A percentile compares a stretch with the other conserved stretches of the same genome.
phyloP scores from a whole-genome alignment of 2,888 invertebrate genomes.

The Andrena dorsata region DNA sequence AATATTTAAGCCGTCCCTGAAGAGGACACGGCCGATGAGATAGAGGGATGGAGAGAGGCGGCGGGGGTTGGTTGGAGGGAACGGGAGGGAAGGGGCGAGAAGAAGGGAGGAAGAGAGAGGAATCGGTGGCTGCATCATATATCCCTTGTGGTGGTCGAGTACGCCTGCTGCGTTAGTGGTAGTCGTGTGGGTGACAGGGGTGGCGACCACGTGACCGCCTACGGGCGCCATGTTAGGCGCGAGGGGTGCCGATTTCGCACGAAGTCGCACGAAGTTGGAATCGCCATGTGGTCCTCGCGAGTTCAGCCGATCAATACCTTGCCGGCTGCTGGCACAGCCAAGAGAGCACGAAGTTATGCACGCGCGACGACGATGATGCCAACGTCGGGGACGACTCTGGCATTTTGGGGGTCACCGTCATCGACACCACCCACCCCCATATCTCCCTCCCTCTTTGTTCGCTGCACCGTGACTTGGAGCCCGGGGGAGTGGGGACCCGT shows the following conservation, averaged over 20 bases:
- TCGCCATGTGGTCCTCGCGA: constrained; percentile 82
- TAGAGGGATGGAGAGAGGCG: constrained; percentile 1
- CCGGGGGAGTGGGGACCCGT: not conserved
- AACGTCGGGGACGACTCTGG: constrained; percentile 37
- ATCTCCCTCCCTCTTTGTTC: constrained; percentile 1
- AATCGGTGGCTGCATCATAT: constrained; percentile 74
- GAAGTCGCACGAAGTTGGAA: constrained; percentile 79
- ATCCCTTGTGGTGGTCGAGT: constrained; percentile 75
- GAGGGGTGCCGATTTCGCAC: constrained; percentile 74
- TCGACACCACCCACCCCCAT: too few relatives aligned
- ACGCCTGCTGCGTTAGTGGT: constrained; percentile 63
- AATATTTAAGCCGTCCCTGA: constrained; percentile 70
- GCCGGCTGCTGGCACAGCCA: constrained; percentile 76
- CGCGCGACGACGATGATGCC: constrained; percentile 68
- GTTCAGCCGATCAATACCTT: constrained; percentile 82
- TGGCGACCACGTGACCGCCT: constrained; percentile 70
- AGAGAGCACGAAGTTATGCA: constrained; percentile 82
- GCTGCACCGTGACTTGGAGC: constrained; percentile 46
- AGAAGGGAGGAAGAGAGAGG: constrained; percentile 57
- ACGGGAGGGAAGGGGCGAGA: constrained; percentile 32
- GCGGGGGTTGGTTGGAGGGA: not conserved
- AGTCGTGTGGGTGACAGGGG: constrained; percentile 60
- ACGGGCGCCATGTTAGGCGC: constrained; percentile 80
- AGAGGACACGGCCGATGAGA: constrained; percentile 34
- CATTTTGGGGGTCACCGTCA: constrained; percentile 28